Percentiles rank a stretch among this genome's conserved stretches.
Conservation (phyloP, 2,113 vertebrate genomes). For the Lonchura striata region DNA sequence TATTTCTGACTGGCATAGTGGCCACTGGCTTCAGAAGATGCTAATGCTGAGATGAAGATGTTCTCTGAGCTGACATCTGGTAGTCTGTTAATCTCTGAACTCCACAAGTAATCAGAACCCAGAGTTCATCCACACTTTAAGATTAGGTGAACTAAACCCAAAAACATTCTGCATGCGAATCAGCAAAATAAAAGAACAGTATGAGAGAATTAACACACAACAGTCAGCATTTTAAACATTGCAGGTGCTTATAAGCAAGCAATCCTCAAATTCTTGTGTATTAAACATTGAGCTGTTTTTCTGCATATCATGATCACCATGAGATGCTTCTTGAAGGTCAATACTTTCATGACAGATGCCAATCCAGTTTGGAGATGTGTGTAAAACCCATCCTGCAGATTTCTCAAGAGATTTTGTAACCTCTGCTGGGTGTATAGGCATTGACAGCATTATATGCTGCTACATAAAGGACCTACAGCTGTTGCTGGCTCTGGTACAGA, state of each 20-base stretch:
- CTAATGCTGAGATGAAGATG: not conserved
- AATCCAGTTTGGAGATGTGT: not conserved
- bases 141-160: not conserved
- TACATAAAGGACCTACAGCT: not conserved
- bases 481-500: not conserved
- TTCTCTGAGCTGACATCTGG: not conserved
- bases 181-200: not conserved
- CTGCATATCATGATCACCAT: not conserved
- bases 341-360: not conserved
- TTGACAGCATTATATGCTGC: fast-evolving
- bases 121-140: not conserved
- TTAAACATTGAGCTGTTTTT: not conserved
- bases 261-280: not conserved
- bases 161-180: not conserved
- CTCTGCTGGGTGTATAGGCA: not conserved
- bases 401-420: not conserved
- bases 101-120: not conserved
- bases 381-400: not conserved
- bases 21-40: not conserved
- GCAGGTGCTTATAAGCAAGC: not conserved
- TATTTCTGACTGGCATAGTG: not conserved
- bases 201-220: not conserved
- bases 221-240: not conserved
- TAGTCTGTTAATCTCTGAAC: not conserved
- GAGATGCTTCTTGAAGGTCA: not conserved